Evolutionary conservation across 2,888 invertebrate genomes (phyloP).

Genomic region (Amphipyra tragopoginis): DNA sequence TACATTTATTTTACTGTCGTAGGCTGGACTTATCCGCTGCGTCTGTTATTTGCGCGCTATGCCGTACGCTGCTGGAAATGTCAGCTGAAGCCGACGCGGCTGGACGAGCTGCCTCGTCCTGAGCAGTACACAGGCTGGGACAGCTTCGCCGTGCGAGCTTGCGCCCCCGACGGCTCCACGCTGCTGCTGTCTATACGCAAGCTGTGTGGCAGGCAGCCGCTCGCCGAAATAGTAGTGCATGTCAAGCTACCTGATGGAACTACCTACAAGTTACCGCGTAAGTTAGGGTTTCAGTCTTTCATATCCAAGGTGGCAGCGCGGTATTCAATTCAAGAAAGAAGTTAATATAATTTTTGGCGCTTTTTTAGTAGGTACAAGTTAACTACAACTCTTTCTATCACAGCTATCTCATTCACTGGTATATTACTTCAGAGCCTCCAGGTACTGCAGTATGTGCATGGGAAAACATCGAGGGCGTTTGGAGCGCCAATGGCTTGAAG

Average conservation of each 20-base stretch:
- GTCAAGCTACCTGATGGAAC: constrained; percentile 82
- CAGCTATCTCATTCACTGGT: too few relatives aligned
- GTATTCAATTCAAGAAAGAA: too few relatives aligned
- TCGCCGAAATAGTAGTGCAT: constrained; percentile 89
- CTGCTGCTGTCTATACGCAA: constrained; percentile 89
- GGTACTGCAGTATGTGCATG: constrained; percentile 82
- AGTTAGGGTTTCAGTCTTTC: constrained; percentile 49
- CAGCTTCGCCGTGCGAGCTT: constrained; percentile 84
- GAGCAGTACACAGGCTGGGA: constrained; percentile 77
- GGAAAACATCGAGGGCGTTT: constrained; percentile 73
- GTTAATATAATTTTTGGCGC: too few relatives aligned
- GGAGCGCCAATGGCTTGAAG: constrained; percentile 90
- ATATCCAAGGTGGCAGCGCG: too few relatives aligned
- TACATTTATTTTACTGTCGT: too few relatives aligned
- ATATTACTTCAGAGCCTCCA: constrained; percentile 84
- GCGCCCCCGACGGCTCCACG: constrained; percentile 89
- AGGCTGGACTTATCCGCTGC: constrained; percentile 88
- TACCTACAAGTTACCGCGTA: constrained; percentile 75
- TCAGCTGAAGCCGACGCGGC: constrained; percentile 53
- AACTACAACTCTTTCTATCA: too few relatives aligned
- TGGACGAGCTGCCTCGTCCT: constrained; percentile 70
- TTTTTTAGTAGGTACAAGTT: too few relatives aligned
- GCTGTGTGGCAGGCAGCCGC: constrained; percentile 77
- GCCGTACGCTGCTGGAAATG: constrained; percentile 80
- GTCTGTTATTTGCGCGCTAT: constrained; percentile 78